A percentile compares a stretch with the other conserved stretches of the same genome.
These are phyloP conservation scores for Oophaga sylvatica DNA, from an alignment of 2,797 vertebrate species.

Conservation along the genomic window DNA sequence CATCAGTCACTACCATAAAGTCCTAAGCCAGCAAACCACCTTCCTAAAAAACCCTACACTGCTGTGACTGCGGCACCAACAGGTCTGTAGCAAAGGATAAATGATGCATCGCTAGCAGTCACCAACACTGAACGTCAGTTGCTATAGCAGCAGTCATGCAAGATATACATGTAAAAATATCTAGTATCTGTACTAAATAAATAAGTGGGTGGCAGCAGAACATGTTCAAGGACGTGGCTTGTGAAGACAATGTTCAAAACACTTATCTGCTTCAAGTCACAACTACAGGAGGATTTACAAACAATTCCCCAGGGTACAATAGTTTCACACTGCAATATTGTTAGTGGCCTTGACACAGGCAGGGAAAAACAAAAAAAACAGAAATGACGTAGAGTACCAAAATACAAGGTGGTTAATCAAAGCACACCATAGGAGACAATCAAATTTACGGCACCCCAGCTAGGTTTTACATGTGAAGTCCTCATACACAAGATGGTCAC, in stretches of 20 bases:
- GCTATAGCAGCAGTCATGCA: conserved; percentile 73
- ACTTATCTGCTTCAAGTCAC: neutral
- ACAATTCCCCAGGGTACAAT: neutral
- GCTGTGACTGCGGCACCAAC: conserved; percentile 12
- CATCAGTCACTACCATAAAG: neutral
- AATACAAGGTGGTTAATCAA: no score
- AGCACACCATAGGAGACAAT: no score
- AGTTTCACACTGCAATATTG: neutral
- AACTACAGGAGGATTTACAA: neutral
- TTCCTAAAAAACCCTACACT: neutral
- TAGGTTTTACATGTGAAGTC: no score
- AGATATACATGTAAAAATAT: conserved; percentile 61
- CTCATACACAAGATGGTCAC: no score
- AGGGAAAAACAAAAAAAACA: neutral
- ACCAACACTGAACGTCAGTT: conserved; percentile 67
- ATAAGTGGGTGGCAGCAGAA: conserved; percentile 15
- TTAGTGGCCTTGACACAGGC: neutral
- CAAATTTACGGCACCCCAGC: no score
- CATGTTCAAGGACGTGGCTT: conserved; percentile 40
- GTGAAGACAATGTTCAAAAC: neutral
- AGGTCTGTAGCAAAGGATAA: conserved; percentile 24
- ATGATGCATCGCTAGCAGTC: conserved; percentile 57
- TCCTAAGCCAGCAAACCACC: neutral
- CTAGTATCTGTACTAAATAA: conserved; percentile 64
- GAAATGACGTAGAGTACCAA: no score